Percentiles rank a stretch among this genome's conserved stretches.
Evolutionary conservation across 1,140 invertebrate species (phyloP).

Genomic region (Ladona fulva): DNA sequence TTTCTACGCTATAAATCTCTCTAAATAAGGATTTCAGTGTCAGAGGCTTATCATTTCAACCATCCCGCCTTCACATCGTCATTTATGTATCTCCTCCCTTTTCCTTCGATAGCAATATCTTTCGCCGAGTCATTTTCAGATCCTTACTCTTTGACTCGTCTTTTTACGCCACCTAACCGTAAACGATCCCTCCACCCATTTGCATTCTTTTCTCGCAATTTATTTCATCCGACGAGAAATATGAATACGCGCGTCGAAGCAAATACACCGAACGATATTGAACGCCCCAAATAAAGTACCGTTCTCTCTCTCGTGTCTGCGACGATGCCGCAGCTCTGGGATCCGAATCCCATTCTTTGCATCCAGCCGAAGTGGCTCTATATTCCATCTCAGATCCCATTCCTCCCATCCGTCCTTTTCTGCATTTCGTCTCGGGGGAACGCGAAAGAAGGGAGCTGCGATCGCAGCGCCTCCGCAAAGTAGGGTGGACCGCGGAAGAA

Average conservation of each 20-base stretch:
- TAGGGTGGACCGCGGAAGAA: neutral
- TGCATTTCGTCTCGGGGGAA: neutral
- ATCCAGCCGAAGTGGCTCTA: neutral
- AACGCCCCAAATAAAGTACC: neutral
- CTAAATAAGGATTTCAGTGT: too few relatives aligned
- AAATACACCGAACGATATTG: constrained; percentile 9
- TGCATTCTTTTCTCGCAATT: too few relatives aligned
- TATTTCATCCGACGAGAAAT: neutral
- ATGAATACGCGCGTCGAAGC: constrained; percentile 1
- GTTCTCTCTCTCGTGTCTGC: neutral
- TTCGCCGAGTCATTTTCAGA: too few relatives aligned
- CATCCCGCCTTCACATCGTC: too few relatives aligned
- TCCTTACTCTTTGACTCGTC: too few relatives aligned
- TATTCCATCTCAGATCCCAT: neutral
- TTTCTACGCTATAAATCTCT: too few relatives aligned
- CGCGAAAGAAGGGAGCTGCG: neutral
- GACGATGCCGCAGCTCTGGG: neutral
- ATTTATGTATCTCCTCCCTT: too few relatives aligned
- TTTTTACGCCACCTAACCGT: too few relatives aligned
- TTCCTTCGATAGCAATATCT: too few relatives aligned
- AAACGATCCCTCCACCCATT: too few relatives aligned
- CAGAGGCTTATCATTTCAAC: too few relatives aligned
- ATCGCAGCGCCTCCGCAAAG: neutral
- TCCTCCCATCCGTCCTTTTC: neutral
- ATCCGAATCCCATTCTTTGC: neutral